A percentile compares a stretch with the other conserved stretches of the same genome.
phyloP scores from a whole-genome alignment of 2,797 vertebrate genomes.

The Sebastolobus altivelis region DNA sequence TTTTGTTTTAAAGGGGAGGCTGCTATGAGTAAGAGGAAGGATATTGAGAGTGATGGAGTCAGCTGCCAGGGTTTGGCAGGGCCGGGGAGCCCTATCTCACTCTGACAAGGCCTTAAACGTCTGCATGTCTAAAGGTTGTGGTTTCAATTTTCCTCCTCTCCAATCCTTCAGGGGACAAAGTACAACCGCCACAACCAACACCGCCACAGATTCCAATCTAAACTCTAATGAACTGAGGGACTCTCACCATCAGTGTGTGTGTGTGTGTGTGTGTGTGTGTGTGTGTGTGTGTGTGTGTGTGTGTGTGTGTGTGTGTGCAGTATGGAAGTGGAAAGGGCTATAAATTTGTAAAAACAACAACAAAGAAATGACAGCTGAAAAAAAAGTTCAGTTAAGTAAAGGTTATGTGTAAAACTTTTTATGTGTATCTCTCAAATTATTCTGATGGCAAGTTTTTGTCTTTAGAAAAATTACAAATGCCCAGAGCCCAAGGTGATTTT shows the following conservation, averaged over 20 bases:
- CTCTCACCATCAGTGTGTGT: slow-evolving; percentile 5
- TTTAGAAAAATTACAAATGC: neutral
- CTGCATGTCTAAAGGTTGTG: slow-evolving; percentile 49
- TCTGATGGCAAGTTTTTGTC: neutral
- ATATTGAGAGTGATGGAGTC: slow-evolving; percentile 35
- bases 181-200: slow-evolving; percentile 9
- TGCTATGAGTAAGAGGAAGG: slow-evolving; percentile 2
- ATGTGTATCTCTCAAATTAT: neutral
- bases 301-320: neutral
- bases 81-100: slow-evolving; percentile 31
- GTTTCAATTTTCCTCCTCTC: slow-evolving; percentile 54
- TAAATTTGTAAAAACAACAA: neutral
- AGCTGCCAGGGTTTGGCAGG: slow-evolving; percentile 25
- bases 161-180: slow-evolving; percentile 30
- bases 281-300: neutral
- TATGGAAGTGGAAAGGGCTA: neutral
- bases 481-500: too few species aligned
- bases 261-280: slow-evolving; percentile 5
- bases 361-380: neutral
- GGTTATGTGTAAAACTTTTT: neutral
- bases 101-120: slow-evolving; percentile 56
- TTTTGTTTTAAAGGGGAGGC: slow-evolving; percentile 20
- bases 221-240: slow-evolving; percentile 25
- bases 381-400: neutral
- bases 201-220: slow-evolving; percentile 31